Evolutionary conservation across 2,888 invertebrate genomes (phyloP).

Genomic region (Arge pagana): DNA sequence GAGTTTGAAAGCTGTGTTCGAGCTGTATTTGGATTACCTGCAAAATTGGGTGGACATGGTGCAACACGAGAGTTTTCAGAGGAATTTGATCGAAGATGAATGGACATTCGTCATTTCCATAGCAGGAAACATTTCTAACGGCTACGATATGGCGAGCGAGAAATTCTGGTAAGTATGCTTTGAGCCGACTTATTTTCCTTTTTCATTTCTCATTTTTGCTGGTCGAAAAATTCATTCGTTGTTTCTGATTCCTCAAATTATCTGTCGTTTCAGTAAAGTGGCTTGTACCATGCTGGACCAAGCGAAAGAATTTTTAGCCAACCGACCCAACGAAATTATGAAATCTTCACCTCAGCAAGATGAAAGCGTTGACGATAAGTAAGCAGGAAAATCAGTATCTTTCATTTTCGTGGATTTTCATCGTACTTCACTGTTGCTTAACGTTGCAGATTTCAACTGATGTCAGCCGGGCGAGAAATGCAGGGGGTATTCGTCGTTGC

Average conservation of each 20-base stretch:
- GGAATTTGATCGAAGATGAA: slow-evolving; percentile 82
- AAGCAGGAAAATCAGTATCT: slow-evolving; percentile 18
- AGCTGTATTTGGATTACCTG: slow-evolving; percentile 86
- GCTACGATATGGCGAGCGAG: slow-evolving; percentile 73
- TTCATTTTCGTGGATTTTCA: too few species aligned
- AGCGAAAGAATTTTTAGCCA: slow-evolving; percentile 60
- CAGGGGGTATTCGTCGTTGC: slow-evolving; percentile 80
- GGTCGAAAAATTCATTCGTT: neutral
- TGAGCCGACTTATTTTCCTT: neutral
- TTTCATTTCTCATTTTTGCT: neutral
- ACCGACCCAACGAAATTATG: slow-evolving; percentile 52
- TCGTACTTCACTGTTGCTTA: slow-evolving; percentile 21
- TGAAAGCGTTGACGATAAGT: slow-evolving; percentile 41
- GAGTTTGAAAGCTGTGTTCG: slow-evolving; percentile 75
- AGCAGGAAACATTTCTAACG: slow-evolving; percentile 76
- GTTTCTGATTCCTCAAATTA: neutral
- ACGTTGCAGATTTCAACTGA: slow-evolving; percentile 62
- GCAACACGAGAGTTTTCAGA: slow-evolving; percentile 68
- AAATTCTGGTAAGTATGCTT: slow-evolving; percentile 71
- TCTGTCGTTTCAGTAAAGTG: slow-evolving; percentile 56
- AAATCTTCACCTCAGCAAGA: slow-evolving; percentile 38
- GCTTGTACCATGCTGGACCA: slow-evolving; percentile 61
- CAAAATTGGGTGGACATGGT: slow-evolving; percentile 77
- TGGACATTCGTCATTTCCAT: slow-evolving; percentile 85
- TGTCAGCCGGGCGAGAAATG: slow-evolving; percentile 75